Conservation (phyloP, 2,113 vertebrate species). For the Xiphophorus maculatus region DNA sequence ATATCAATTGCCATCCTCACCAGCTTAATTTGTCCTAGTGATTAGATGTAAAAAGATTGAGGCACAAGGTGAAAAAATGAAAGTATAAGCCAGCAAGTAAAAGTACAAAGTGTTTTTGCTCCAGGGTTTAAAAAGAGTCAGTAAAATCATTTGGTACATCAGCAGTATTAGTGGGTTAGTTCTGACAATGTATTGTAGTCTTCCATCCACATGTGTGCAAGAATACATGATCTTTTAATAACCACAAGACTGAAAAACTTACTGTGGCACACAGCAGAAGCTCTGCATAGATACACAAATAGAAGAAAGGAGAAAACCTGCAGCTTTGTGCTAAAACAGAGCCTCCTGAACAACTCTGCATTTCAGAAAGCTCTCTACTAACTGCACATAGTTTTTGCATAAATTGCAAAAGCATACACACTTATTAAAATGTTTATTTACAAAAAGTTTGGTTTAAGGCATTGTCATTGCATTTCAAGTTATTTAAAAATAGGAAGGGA, state of each 20-base stretch:
- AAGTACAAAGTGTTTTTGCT: constrained; percentile 46
- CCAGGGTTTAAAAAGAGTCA: background rate
- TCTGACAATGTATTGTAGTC: background rate
- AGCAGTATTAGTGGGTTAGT: background rate
- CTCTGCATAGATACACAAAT: background rate
- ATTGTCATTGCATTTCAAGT: background rate
- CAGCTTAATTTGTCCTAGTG: constrained; percentile 37
- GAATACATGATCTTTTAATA: background rate
- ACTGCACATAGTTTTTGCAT: constrained; percentile 6
- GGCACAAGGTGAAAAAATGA: constrained; percentile 15
- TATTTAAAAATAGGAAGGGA: constrained; percentile 29
- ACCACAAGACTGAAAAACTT: background rate
- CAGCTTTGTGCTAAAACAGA: constrained; percentile 48
- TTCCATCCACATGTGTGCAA: constrained; percentile 13
- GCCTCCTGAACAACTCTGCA: constrained; percentile 20
- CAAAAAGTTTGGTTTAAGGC: constrained; percentile 18
- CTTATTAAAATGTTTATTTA: constrained; percentile 44
- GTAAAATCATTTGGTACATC: background rate
- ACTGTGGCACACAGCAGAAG: background rate
- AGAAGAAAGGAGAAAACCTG: constrained; percentile 20
- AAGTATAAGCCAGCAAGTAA: constrained; percentile 32
- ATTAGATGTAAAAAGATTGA: constrained; percentile 40
- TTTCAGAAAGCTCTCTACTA: constrained; percentile 20
- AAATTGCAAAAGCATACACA: constrained; percentile 36
- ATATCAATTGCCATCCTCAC: constrained; percentile 27